These are phyloP conservation scores for Cyclophora punctaria DNA, from an alignment of 2,888 invertebrate species.

Conservation along the genomic window DNA sequence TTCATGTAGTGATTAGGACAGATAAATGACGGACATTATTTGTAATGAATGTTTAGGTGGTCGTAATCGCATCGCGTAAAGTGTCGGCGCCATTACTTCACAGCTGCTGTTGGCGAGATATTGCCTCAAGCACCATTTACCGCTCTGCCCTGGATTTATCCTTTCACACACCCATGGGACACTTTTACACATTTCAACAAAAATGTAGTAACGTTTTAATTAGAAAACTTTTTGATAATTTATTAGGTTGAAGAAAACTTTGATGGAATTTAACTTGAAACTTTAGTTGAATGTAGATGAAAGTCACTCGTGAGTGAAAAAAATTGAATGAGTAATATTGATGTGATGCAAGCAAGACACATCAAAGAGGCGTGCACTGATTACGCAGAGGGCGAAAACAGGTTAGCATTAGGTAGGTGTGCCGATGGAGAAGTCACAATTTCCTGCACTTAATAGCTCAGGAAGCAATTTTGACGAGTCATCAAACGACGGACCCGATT, in stretches of 20 bases:
- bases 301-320: no score
- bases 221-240: no score
- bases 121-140: constrained; percentile 64
- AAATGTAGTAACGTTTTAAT: constrained; percentile 20
- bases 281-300: no score
- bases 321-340: no score
- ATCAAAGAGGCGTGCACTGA: background rate
- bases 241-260: no score
- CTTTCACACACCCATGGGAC: constrained; percentile 38
- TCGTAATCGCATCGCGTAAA: constrained; percentile 74
- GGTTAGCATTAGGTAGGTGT: constrained; percentile 56
- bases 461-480: constrained; percentile 74
- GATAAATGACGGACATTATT: constrained; percentile 74
- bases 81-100: constrained; percentile 71
- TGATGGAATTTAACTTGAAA: no score
- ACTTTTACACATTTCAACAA: constrained; percentile 36
- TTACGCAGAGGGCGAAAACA: constrained; percentile 27
- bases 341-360: background rate
- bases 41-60: constrained; percentile 75
- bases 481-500: constrained; percentile 67
- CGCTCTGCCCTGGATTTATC: constrained; percentile 57
- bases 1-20: constrained; percentile 68
- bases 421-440: constrained; percentile 70
- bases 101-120: constrained; percentile 72
- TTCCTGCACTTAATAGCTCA: constrained; percentile 74